These are phyloP conservation scores for Maniola hyperantus DNA, from an alignment of 2,888 invertebrate species.

Conservation along the genomic window DNA sequence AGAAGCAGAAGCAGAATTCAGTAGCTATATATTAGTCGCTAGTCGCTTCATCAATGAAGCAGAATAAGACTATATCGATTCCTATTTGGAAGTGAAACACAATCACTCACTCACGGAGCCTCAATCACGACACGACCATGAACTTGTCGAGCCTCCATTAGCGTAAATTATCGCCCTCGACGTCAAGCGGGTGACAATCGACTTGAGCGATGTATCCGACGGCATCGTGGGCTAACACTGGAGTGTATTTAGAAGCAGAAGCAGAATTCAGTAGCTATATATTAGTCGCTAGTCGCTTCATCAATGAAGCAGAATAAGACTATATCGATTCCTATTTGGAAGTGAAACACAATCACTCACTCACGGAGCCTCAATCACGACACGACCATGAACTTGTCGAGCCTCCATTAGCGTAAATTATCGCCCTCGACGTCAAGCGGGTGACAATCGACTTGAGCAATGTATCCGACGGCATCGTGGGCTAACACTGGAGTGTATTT, in stretches of 20 bases:
- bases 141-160: slow-evolving; percentile 35
- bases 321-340: neutral
- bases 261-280: too few relatives aligned
- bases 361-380: slow-evolving; percentile 11
- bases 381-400: slow-evolving; percentile 37
- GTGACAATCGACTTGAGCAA: slow-evolving; percentile 12
- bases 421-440: slow-evolving; percentile 22
- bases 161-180: slow-evolving; percentile 23
- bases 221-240: neutral
- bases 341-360: slow-evolving; percentile 7
- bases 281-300: too few relatives aligned
- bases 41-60: too few relatives aligned
- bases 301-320: too few relatives aligned
- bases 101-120: neutral
- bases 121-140: slow-evolving; percentile 29
- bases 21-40: too few relatives aligned
- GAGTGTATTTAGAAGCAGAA: too few relatives aligned
- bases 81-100: neutral
- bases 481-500: neutral
- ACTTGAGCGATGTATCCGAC: slow-evolving; percentile 1
- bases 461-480: neutral
- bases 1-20: too few relatives aligned
- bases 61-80: too few relatives aligned
- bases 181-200: slow-evolving; percentile 21
- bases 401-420: slow-evolving; percentile 26